These are phyloP conservation scores for Chlamydotis undulata DNA, from an alignment of 2,113 vertebrate species.

Conservation along the genomic window DNA sequence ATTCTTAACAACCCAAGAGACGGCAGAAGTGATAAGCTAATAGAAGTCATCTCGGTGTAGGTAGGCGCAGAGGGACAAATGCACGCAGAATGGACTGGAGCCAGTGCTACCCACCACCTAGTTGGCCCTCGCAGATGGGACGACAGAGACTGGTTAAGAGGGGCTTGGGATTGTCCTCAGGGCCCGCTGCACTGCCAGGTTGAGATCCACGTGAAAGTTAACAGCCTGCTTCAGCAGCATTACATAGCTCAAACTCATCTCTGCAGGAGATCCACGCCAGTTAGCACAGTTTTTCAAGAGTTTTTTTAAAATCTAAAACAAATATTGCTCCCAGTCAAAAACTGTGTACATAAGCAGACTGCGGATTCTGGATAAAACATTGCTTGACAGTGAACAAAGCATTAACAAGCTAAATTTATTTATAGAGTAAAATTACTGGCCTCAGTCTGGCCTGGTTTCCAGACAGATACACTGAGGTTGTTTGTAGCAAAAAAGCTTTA, in stretches of 20 bases:
- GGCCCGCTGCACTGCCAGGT: neutral
- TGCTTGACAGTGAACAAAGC: neutral
- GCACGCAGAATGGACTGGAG: accelerated
- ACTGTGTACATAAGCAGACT: neutral
- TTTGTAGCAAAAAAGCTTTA: neutral
- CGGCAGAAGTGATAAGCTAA: neutral
- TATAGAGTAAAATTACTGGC: neutral
- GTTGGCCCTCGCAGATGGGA: neutral
- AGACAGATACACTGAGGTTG: neutral
- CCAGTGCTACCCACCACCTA: neutral
- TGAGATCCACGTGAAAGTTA: neutral
- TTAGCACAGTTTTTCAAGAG: neutral
- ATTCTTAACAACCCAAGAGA: neutral
- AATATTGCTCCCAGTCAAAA: neutral
- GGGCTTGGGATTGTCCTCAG: neutral
- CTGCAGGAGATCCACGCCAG: neutral
- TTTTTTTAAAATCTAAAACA: neutral
- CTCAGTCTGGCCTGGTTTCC: neutral
- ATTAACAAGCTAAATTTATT: neutral
- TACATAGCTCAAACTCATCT: neutral
- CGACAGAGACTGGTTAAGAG: neutral
- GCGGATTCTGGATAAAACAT: neutral
- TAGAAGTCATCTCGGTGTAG: neutral
- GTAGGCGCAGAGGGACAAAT: neutral
- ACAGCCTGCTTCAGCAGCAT: neutral